Evolutionary conservation across 2,113 vertebrate species (phyloP).

Genomic region (Vombatus ursinus): DNA sequence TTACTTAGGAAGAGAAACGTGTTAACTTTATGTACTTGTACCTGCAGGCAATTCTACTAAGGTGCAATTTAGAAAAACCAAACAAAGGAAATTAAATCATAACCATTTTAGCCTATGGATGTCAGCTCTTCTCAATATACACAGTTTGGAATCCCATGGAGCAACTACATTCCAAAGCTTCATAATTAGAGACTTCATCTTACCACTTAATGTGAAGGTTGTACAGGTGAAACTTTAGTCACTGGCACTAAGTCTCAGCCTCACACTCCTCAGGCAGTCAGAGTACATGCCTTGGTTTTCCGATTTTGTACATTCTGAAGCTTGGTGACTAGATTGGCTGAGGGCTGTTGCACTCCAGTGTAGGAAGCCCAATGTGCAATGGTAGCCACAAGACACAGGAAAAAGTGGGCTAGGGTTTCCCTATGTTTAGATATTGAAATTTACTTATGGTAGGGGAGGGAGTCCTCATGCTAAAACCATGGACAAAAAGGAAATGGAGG

Average conservation of each 20-base stretch:
- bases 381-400: not conserved
- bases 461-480: not conserved
- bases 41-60: not conserved
- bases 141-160: not conserved
- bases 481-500: not conserved
- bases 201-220: not conserved
- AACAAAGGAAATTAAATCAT: not conserved
- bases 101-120: not conserved
- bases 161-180: not conserved
- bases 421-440: not conserved
- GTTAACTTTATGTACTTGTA: not conserved
- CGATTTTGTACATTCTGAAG: not conserved
- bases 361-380: not conserved
- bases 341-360: not conserved
- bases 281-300: not conserved
- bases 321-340: not conserved
- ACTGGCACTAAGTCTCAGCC: not conserved
- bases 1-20: not conserved
- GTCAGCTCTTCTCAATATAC: not conserved
- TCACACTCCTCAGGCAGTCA: not conserved
- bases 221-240: not conserved
- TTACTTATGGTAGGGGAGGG: not conserved
- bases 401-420: not conserved
- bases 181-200: not conserved
- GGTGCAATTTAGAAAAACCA: not conserved